phyloP scores from a whole-genome alignment of 2,113 vertebrate species.

The Poeciliopsis turrubarensis region DNA sequence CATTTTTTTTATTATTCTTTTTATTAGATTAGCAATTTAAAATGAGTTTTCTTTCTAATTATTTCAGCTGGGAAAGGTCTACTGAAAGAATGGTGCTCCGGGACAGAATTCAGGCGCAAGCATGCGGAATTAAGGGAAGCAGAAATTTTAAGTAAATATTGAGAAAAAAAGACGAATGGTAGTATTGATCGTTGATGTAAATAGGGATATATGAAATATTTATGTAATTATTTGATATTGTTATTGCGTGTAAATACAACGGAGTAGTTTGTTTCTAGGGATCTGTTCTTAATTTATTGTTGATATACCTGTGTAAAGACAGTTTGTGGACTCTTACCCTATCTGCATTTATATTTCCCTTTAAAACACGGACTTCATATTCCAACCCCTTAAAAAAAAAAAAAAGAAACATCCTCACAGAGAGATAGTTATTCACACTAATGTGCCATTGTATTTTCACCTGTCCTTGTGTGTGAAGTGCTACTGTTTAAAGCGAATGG shows the following conservation, averaged over 20 bases:
- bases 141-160: constrained; percentile 72
- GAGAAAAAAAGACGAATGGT: constrained; percentile 75
- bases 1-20: constrained; percentile 3
- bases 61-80: constrained; percentile 16
- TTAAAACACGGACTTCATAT: constrained; percentile 68
- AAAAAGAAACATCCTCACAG: constrained; percentile 62
- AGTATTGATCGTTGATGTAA: constrained; percentile 89
- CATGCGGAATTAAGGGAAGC: constrained; percentile 81
- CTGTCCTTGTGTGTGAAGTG: constrained; percentile 80
- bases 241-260: constrained; percentile 98
- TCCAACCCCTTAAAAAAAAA: constrained; percentile 43
- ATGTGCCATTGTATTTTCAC: constrained; percentile 81
- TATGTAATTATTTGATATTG: constrained; percentile 99
- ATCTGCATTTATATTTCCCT: constrained; percentile 81
- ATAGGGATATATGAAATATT: constrained; percentile 95
- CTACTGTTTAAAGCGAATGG: constrained; percentile 77
- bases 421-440: constrained; percentile 72
- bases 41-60: neutral
- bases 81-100: constrained; percentile 37
- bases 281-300: constrained; percentile 99
- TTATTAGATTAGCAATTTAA: constrained; percentile 13
- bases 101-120: constrained; percentile 32
- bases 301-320: constrained; percentile 94
- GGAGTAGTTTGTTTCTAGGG: constrained; percentile 91
- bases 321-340: constrained; percentile 79